Base-by-base conservation (phyloP, 2,888 invertebrate genomes). In the Pristionchus japonicus region DNA sequence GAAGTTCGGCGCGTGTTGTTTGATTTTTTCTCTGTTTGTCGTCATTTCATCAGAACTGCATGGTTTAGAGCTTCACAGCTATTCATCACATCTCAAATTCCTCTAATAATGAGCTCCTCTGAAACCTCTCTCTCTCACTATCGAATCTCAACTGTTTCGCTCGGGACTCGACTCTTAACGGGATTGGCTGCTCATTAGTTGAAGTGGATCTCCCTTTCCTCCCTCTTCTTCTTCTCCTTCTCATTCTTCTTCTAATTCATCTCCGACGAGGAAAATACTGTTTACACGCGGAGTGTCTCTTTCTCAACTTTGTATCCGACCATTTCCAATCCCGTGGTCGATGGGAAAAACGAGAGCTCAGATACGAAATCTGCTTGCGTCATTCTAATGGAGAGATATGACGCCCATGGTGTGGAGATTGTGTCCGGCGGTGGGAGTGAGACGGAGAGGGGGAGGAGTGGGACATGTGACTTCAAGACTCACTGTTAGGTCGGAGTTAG, bases 1-100 rank as follows among this genome's bases (percentile, higher is more conserved):
- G 67, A 67, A 67, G 31, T 67, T 67, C 67, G 31, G 15, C 67
- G 67, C 11, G 67, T 67, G 67, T 67, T 34, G 52, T 52, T 43
- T 77, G 37, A 37, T 77, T 77, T 77, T 20, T n/a, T n/a, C n/a
- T n/a, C n/a, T n/a, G n/a, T 77, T n/a, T 77, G 23, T 77, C 77
- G 77, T 40, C 20, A 77, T 43, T 37, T 37, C 15, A 27, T 34
- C 43, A 11, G n/a, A n/a, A n/a, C n/a, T n/a, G n/a, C 77, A 23
- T 17, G 70, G 37, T 31, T 27, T 37, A 17, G 3, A 34, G 11
- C 37, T 77, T 77, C 34, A 11, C 34, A n/a, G 40, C 2, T 27
- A 13, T 61, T 27, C 61, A 61, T 61, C n/a, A 1, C 27, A n/a
- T 61, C 27, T 61, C 61, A 27, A 61, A 27, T 61, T n/a, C 61